Percentiles rank a stretch among this genome's conserved stretches.
These are phyloP conservation scores for Drosophila mettleri DNA, from an alignment of 2,888 invertebrate genomes.

Conservation along the genomic window DNA sequence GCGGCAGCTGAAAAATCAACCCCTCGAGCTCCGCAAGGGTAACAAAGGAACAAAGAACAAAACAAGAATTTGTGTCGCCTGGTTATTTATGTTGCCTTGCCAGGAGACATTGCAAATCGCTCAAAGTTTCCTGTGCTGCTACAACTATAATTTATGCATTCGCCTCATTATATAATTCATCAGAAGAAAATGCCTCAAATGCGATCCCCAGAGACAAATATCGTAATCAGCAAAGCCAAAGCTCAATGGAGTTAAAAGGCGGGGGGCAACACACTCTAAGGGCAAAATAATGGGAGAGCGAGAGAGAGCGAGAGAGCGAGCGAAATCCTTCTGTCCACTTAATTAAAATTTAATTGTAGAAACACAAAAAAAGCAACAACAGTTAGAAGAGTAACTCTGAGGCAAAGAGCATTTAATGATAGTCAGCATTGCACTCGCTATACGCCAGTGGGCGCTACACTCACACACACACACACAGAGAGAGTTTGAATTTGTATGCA, in stretches of 20 bases:
- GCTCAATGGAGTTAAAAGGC: slow-evolving; percentile 42
- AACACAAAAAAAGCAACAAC: slow-evolving; percentile 19
- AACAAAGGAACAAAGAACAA: slow-evolving; percentile 16
- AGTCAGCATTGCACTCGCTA: slow-evolving; percentile 37
- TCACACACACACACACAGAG: slow-evolving; percentile 40
- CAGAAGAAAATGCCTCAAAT: slow-evolving; percentile 47
- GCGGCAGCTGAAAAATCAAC: slow-evolving; percentile 55
- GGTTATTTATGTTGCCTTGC: slow-evolving; percentile 43
- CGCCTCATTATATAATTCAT: slow-evolving; percentile 54
- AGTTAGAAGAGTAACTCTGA: slow-evolving; percentile 52
- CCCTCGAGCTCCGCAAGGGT: slow-evolving; percentile 50
- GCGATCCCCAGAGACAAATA: slow-evolving; percentile 44
- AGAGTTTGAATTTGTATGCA: slow-evolving; percentile 52
- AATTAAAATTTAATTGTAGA: slow-evolving; percentile 77
- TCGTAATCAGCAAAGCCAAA: slow-evolving; percentile 55
- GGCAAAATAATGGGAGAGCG: not conserved
- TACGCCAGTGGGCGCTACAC: slow-evolving; percentile 42
- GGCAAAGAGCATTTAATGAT: slow-evolving; percentile 71
- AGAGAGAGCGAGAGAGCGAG: not conserved
- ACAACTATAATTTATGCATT: slow-evolving; percentile 55
- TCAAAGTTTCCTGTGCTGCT: slow-evolving; percentile 32
- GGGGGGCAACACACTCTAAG: slow-evolving; percentile 1
- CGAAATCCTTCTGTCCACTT: slow-evolving; percentile 60
- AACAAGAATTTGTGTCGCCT: slow-evolving; percentile 42
- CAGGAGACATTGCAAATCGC: slow-evolving; percentile 59